Evolutionary conservation across 2,888 invertebrate genomes (phyloP).

Genomic region (Elysia crispata): DNA sequence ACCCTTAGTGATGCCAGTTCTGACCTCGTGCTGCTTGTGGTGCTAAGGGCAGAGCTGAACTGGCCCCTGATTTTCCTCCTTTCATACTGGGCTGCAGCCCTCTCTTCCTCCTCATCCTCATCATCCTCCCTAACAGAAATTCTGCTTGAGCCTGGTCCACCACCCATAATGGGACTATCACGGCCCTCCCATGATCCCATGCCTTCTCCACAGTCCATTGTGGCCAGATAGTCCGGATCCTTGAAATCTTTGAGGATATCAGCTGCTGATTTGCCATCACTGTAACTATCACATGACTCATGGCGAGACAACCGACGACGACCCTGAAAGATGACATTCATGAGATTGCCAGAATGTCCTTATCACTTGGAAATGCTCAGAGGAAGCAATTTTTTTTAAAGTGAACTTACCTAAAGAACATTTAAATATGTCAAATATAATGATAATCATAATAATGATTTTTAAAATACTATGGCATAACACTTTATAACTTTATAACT

Average conservation of each 20-base stretch:
- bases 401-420: too few species aligned
- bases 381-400: too few species aligned
- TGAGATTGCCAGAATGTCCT: too few species aligned
- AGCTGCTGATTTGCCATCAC: slow-evolving; percentile 61
- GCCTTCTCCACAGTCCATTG: slow-evolving; percentile 61
- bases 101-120: neutral
- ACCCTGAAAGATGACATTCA: too few species aligned
- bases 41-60: too few species aligned
- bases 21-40: too few species aligned
- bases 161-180: slow-evolving; percentile 66
- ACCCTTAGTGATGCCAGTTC: too few species aligned
- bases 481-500: too few species aligned
- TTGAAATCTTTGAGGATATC: slow-evolving; percentile 72
- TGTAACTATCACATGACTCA: slow-evolving; percentile 64
- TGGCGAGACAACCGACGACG: slow-evolving; percentile 51
- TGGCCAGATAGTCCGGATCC: slow-evolving; percentile 68
- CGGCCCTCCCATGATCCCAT: slow-evolving; percentile 74
- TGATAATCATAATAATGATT: too few species aligned
- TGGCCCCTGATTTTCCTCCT: neutral
- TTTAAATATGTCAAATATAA: too few species aligned
- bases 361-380: too few species aligned
- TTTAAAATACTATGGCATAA: too few species aligned
- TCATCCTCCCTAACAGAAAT: slow-evolving; percentile 13
- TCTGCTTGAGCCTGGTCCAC: slow-evolving; percentile 44
- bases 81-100: slow-evolving; percentile 3